Conservation (phyloP, 2,797 vertebrate species). For the Oryzias sinensis region DNA sequence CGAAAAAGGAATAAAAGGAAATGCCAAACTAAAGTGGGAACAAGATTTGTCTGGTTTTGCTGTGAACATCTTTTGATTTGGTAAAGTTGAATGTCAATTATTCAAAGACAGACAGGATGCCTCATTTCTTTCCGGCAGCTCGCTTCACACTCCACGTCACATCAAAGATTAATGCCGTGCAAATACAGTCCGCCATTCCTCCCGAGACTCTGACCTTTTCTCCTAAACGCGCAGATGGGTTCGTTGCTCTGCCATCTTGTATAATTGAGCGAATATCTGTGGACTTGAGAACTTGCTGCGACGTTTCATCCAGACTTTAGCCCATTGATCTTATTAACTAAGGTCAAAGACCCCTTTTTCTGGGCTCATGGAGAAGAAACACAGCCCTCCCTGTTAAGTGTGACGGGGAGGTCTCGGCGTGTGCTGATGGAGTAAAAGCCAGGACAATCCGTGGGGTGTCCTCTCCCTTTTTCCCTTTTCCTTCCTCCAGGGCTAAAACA, state of each 20-base stretch:
- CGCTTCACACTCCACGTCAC: constrained; percentile 64
- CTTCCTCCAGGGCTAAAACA: constrained; percentile 57
- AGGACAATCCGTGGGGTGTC: constrained; percentile 15
- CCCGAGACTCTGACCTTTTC: constrained; percentile 62
- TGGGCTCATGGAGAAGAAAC: constrained; percentile 48
- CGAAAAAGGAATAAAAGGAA: no score
- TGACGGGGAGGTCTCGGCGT: constrained; percentile 2
- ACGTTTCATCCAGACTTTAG: constrained; percentile 37
- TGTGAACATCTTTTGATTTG: constrained; percentile 41
- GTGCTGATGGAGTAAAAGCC: constrained; percentile 37
- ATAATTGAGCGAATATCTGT: constrained; percentile 56
- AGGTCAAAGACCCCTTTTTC: constrained; percentile 53
- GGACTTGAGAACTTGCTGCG: constrained; percentile 30
- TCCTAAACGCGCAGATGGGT: constrained; percentile 56
- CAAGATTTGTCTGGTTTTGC: constrained; percentile 19
- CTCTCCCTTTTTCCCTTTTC: constrained; percentile 15
- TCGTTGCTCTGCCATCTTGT: constrained; percentile 50
- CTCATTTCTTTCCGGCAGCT: constrained; percentile 45
- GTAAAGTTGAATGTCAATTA: constrained; percentile 18
- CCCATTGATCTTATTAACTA: constrained; percentile 55
- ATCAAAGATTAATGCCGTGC: constrained; percentile 46
- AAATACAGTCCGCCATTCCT: constrained; percentile 47
- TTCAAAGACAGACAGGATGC: constrained; percentile 30
- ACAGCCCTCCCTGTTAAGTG: constrained; percentile 40
- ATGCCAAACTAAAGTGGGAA: no score